Conservation (phyloP, 2,888 invertebrate genomes). For the Macrosiphum euphorbiae region DNA sequence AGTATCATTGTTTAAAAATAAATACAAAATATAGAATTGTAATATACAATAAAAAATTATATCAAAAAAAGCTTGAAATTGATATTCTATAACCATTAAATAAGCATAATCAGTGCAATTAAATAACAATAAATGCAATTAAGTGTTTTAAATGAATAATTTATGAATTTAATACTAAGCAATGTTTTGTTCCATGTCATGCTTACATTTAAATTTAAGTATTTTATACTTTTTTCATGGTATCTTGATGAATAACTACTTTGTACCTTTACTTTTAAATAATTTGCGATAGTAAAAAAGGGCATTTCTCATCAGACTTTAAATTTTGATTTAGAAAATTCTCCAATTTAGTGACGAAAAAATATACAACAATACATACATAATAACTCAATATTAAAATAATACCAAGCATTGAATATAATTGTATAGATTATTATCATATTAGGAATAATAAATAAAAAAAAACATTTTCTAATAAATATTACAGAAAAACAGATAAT, state of each 20-base stretch:
- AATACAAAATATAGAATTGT: neutral
- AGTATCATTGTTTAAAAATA: neutral
- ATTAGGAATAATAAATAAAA: neutral
- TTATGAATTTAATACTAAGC: slow-evolving; percentile 38
- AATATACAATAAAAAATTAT: neutral
- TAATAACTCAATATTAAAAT: neutral
- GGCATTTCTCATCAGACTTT: neutral
- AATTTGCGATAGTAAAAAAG: neutral
- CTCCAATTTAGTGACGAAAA: neutral
- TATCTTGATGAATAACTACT: slow-evolving; percentile 16
- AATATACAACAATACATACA: neutral
- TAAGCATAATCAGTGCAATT: slow-evolving; percentile 50
- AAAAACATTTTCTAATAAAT: neutral
- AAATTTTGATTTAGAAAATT: neutral
- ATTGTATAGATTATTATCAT: neutral
- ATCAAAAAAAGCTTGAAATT: slow-evolving; percentile 28
- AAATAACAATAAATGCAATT: slow-evolving; percentile 51
- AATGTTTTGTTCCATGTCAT: slow-evolving; percentile 50
- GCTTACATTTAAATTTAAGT: slow-evolving; percentile 36
- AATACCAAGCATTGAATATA: neutral
- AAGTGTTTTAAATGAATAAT: slow-evolving; percentile 26
- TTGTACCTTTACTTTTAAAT: neutral
- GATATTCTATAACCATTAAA: slow-evolving; percentile 39
- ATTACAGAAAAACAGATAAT: neutral
- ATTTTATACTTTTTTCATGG: neutral